These are phyloP conservation scores for Drosophila eohydei DNA, from an alignment of 2,888 invertebrate genomes.

Conservation along the genomic window DNA sequence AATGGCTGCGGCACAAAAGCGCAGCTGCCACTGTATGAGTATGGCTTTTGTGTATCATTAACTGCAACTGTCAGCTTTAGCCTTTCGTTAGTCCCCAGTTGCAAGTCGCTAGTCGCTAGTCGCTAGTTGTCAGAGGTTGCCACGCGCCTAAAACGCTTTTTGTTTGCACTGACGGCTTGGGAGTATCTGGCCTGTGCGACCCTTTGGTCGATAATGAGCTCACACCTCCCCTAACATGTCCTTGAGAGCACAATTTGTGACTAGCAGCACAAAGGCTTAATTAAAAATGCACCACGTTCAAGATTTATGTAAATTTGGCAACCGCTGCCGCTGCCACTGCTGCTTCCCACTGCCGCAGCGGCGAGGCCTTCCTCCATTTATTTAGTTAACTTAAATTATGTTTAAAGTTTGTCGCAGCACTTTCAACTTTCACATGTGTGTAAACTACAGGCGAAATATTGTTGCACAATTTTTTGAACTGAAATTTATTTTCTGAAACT, in stretches of 20 bases:
- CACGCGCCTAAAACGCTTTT: slow-evolving; percentile 41
- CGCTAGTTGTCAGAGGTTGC: slow-evolving; percentile 2
- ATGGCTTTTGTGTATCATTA: slow-evolving; percentile 30
- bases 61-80: slow-evolving; percentile 13
- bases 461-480: slow-evolving; percentile 26
- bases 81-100: slow-evolving; percentile 13
- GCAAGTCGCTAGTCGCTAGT: slow-evolving; percentile 5
- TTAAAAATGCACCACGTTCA: slow-evolving; percentile 54
- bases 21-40: slow-evolving; percentile 15
- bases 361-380: background rate
- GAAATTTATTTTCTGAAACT: slow-evolving; percentile 37
- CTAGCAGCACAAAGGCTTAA: slow-evolving; percentile 41
- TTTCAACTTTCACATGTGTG: slow-evolving; percentile 2
- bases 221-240: slow-evolving; percentile 9
- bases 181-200: slow-evolving; percentile 17
- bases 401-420: slow-evolving; percentile 38
- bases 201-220: slow-evolving; percentile 51
- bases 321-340: background rate
- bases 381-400: slow-evolving; percentile 31
- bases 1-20: slow-evolving; percentile 42
- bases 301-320: slow-evolving; percentile 57
- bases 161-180: slow-evolving; percentile 32
- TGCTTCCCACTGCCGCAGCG: slow-evolving; percentile 3
- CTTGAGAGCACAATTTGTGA: slow-evolving; percentile 7
- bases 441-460: slow-evolving; percentile 31